Evolutionary conservation across 2,888 invertebrate species (phyloP).

Genomic region (Protophormia terraenovae): DNA sequence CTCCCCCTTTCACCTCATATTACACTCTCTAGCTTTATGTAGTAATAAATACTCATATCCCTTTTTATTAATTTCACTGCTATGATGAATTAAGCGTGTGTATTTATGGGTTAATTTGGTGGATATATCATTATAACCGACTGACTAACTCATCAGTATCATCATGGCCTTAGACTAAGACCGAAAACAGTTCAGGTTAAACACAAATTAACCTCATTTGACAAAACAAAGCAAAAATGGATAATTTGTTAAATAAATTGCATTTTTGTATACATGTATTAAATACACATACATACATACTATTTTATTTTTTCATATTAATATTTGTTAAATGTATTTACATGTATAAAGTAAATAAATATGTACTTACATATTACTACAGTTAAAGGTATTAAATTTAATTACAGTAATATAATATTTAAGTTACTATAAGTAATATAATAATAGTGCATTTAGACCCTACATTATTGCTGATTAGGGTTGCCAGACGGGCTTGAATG

Average conservation of each 20-base stretch:
- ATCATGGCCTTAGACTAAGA: slow-evolving; percentile 25
- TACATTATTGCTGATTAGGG: too few species aligned
- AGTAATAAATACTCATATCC: not conserved
- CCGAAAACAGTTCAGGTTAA: slow-evolving; percentile 71
- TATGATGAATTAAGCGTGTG: not conserved
- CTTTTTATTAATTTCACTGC: not conserved
- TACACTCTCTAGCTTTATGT: not conserved
- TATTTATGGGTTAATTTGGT: not conserved
- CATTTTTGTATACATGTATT: slow-evolving; percentile 47
- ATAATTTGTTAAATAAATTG: slow-evolving; percentile 80
- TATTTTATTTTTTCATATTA: slow-evolving; percentile 13
- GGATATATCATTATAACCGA: not conserved
- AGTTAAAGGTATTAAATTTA: not conserved
- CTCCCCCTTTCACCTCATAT: slow-evolving; percentile 2
- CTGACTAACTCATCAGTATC: slow-evolving; percentile 42
- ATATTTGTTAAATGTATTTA: not conserved
- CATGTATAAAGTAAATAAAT: not conserved
- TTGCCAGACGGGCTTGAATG: too few species aligned
- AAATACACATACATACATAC: not conserved
- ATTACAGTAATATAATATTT: not conserved
- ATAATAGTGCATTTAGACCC: too few species aligned
- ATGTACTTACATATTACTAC: not conserved
- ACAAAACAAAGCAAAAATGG: slow-evolving; percentile 77
- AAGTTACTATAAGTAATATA: too few species aligned
- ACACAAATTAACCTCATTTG: slow-evolving; percentile 81